Evolutionary conservation across 2,797 vertebrate species (phyloP).

Genomic region (Ctenopoma multispine): DNA sequence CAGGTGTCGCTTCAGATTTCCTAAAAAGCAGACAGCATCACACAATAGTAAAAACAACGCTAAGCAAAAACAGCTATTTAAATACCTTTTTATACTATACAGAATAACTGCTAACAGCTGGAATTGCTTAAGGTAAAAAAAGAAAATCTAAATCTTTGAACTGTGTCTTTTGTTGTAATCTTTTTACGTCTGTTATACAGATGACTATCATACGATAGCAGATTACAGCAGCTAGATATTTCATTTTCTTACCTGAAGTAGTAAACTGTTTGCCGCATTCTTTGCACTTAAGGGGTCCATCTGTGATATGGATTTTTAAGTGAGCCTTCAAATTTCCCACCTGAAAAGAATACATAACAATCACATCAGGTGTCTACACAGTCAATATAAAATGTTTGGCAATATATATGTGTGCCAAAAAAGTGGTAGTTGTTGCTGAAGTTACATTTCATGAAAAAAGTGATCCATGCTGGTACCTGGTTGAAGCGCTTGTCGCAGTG

Average conservation of each 20-base stretch:
- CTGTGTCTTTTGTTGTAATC: no score
- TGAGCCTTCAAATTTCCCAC: slow-evolving; percentile 96
- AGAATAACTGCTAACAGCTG: neutral
- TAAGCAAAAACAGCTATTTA: slow-evolving; percentile 3
- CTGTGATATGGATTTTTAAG: slow-evolving; percentile 94
- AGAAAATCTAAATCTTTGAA: no score
- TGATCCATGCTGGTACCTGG: slow-evolving; percentile 84
- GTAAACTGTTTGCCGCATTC: slow-evolving; percentile 99
- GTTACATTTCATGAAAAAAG: neutral
- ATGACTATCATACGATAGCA: neutral
- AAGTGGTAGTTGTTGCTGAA: neutral
- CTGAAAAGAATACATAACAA: slow-evolving; percentile 72
- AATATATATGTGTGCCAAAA: no score
- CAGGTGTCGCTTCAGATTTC: slow-evolving; percentile 96
- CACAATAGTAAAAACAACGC: slow-evolving; percentile 1
- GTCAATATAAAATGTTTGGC: no score
- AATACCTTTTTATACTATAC: neutral
- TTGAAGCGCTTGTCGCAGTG: slow-evolving; percentile 98
- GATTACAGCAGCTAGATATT: neutral
- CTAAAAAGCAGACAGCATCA: slow-evolving; percentile 70
- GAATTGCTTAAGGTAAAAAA: neutral
- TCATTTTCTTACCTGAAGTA: slow-evolving; percentile 90
- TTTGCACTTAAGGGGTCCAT: slow-evolving; percentile 95
- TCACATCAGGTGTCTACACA: neutral
- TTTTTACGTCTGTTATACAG: neutral